Base-by-base conservation (phyloP, 2,888 invertebrate species). In the Diarsia dahlii region DNA sequence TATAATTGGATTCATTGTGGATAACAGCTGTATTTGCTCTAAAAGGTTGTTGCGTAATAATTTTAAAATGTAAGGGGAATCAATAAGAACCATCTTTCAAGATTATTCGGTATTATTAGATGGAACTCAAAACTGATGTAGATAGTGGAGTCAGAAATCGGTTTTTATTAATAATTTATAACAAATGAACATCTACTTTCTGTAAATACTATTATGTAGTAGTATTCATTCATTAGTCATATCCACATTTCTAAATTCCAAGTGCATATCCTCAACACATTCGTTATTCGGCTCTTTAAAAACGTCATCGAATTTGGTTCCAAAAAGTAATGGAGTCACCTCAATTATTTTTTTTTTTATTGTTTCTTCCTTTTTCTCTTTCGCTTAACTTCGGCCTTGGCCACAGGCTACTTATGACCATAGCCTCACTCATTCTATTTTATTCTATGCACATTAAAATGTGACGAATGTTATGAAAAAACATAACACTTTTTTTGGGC, bases 241-340 rank as follows among this genome's bases (percentile, higher is more conserved):
- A 76, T 87, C 86, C 86, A 80, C 50, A 45, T 52, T 67, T 75
- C 28, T 39, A 2, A 20, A 79, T 73, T 87, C 84, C 69, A 66
- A 72, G 82, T 28, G 69, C 56, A 45, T 74, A 75, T 79, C 68
- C 70, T 68, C 71, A 74, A 80, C 73, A 81, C 80, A 81, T 89
- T 82, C 78, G 87, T 88, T 84, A 90, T 90, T 88, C 87, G 86
- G 54, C 76, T 81, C 39, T 86, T 87, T 86, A 84, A 85, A 84
- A 85, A 81, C 23, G 76, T 83, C 81, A 80, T 83, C 79, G 74
- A 56, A 82, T 81, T 78, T 63, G 62, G 48, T 70, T 50, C 23
- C 10, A 72, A 52, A 80, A 84, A 76, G 46, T 0, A 66, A 73
- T 81, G 56, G 87, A 87, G 83, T 76, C 15, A 80, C 48, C 23